Evolutionary conservation across 2,888 invertebrate genomes (phyloP).

Genomic region (Eustalomyia histrio): DNA sequence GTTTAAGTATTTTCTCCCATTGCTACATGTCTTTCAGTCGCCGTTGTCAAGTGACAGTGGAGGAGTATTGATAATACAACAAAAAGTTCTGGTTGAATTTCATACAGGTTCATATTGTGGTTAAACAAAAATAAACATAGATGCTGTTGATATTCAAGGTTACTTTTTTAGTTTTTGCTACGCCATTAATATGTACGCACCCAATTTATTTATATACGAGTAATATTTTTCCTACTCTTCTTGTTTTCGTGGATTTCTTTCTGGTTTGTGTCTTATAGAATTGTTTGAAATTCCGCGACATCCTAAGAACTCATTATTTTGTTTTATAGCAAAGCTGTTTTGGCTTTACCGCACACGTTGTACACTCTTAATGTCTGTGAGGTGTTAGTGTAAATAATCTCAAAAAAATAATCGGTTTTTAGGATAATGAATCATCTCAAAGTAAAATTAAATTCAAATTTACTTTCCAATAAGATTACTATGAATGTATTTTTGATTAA

Average conservation of each 20-base stretch:
- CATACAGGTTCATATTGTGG: slow-evolving; percentile 48
- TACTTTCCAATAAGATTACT: no score
- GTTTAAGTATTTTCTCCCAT: slow-evolving; percentile 47
- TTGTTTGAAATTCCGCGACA: slow-evolving; percentile 58
- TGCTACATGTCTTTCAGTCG: slow-evolving; percentile 43
- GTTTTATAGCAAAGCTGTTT: slow-evolving; percentile 38
- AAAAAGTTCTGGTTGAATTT: slow-evolving; percentile 31
- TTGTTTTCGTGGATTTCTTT: slow-evolving; percentile 41
- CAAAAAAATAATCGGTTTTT: slow-evolving; percentile 50
- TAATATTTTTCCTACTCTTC: background rate
- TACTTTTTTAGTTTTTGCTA: slow-evolving; percentile 42
- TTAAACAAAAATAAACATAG: slow-evolving; percentile 21
- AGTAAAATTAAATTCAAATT: no score
- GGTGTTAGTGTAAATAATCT: slow-evolving; percentile 34
- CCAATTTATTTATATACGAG: slow-evolving; percentile 29
- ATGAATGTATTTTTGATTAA: no score
- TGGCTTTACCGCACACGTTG: slow-evolving; percentile 63
- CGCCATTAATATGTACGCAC: slow-evolving; percentile 54
- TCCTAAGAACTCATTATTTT: slow-evolving; percentile 59
- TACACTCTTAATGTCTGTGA: background rate
- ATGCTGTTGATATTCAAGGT: slow-evolving; percentile 66
- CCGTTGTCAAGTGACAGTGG: slow-evolving; percentile 65
- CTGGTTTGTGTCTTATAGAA: slow-evolving; percentile 36
- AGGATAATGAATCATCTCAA: background rate
- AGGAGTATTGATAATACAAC: slow-evolving; percentile 57